Evolutionary conservation across 2,797 vertebrate genomes (phyloP), one percentile per base, ranked within the genome.

Genomic region (Parauchenoglanis punctatus): DNA sequence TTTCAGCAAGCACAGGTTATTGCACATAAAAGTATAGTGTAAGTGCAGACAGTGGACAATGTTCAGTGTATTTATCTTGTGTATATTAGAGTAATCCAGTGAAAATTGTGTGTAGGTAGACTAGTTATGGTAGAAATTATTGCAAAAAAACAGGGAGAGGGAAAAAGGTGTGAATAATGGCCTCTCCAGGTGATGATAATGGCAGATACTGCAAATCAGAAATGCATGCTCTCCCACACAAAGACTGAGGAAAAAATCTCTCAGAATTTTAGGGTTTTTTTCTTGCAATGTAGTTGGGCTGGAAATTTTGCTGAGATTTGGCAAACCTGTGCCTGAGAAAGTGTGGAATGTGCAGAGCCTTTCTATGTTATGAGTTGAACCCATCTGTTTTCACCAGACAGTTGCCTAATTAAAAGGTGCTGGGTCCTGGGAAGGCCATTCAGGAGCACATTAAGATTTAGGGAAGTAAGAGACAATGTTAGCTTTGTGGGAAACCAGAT

Each of bases 351-450:
- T 87, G 88, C 80, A 92, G 88, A 88, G 84, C 89, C 91, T 94
- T 93, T 93, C 93, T 92, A 94, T 93, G 93, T 90, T 88, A 90
- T 91, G 90, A 88, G 92, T 88, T 92, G 89, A 92, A 93, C 94
- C 92, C 95, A 95, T 94, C 94, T 96, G 94, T 95, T 94, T 87
- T 91, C 92, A 92, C 90, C 91, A 95, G 92, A 92, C 93, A 85
- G 77, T 77, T 77, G 89, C 88, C 92, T 95, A 95, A 96, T 94
- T 96, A 94, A 95, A 95, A 95, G 94, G 95, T 93, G n/a, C 92
- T 93, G 40, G 59, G 78, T 88, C 11, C 75, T 86, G 86, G 88
- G 91, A 90, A 89, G 46, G 23, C n/a, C 59, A 63, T 75, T 85
- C n/a, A 72, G 81, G 81, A 86, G 87, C 73, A 83, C 78, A 87